phyloP scores from a whole-genome alignment of 2,113 vertebrate genomes.

The Paraplagusia blochii region DNA sequence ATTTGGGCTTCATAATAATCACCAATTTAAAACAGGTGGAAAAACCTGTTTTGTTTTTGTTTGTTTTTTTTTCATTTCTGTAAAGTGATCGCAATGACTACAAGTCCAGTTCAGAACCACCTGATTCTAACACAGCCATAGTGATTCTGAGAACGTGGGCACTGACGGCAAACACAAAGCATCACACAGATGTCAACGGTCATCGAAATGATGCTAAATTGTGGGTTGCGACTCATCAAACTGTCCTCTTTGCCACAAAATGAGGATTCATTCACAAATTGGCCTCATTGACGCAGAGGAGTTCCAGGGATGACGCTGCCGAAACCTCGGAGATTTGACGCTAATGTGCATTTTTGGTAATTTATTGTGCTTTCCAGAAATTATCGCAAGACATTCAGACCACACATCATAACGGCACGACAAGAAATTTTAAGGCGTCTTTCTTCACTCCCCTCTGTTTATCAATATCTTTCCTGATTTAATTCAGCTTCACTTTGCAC shows the following conservation, averaged over 20 bases:
- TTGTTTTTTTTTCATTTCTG: too few species aligned
- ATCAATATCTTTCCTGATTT: background rate
- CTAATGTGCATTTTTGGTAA: constrained; percentile 11
- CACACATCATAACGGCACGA: constrained; percentile 7
- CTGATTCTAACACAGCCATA: background rate
- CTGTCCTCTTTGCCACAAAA: constrained; percentile 2
- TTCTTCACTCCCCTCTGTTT: too few species aligned
- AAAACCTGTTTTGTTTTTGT: too few species aligned
- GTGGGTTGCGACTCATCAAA: constrained; percentile 10
- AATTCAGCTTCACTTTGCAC: background rate
- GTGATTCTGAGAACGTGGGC: too few species aligned
- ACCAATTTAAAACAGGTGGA: too few species aligned
- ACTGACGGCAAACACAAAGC: background rate
- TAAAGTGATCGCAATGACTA: too few species aligned
- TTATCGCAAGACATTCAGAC: constrained; percentile 6
- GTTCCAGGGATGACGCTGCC: constrained; percentile 4
- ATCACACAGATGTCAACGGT: background rate
- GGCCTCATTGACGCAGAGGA: constrained; percentile 11
- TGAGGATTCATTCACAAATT: background rate
- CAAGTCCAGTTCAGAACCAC: background rate
- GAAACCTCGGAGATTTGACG: background rate
- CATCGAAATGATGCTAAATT: background rate
- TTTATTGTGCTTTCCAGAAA: constrained; percentile 11
- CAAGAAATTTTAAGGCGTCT: constrained; percentile 8
- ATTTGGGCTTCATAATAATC: too few species aligned